A percentile compares a stretch with the other conserved stretches of the same genome.
Conservation (phyloP, 1,140 invertebrate genomes). For the Eurytemora carolleeae region DNA sequence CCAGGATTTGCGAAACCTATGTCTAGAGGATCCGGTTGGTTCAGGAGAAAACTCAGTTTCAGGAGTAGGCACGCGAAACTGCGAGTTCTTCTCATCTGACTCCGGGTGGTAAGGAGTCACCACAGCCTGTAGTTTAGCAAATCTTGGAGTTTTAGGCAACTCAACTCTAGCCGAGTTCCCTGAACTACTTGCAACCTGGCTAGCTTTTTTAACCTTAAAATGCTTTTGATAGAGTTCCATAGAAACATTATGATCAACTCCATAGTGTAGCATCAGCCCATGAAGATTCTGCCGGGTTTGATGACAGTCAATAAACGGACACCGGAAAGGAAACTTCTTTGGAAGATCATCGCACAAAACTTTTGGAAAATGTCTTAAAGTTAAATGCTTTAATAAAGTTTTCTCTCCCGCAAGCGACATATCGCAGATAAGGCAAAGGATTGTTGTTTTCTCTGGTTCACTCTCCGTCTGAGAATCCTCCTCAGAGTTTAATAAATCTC, state of each 20-base stretch:
- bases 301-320: constrained; percentile 5
- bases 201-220: neutral
- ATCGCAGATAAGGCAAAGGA: constrained; percentile 10
- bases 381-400: constrained; percentile 3
- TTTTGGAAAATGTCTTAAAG: constrained; percentile 5
- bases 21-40: no score
- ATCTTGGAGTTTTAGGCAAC: neutral
- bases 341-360: constrained; percentile 4
- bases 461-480: neutral
- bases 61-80: no score
- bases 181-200: neutral
- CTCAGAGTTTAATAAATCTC: no score
- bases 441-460: no score
- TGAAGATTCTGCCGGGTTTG: constrained; percentile 1
- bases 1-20: no score
- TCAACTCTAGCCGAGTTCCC: neutral
- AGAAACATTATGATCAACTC: constrained; percentile 5
- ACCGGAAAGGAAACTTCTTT: constrained; percentile 7
- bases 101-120: neutral
- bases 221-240: constrained; percentile 7
- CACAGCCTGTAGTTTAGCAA: neutral
- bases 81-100: no score
- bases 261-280: constrained; percentile 11
- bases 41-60: no score
- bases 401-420: neutral